phyloP scores from a whole-genome alignment of 1,140 invertebrate genomes.

The Bombus cullumanus region DNA sequence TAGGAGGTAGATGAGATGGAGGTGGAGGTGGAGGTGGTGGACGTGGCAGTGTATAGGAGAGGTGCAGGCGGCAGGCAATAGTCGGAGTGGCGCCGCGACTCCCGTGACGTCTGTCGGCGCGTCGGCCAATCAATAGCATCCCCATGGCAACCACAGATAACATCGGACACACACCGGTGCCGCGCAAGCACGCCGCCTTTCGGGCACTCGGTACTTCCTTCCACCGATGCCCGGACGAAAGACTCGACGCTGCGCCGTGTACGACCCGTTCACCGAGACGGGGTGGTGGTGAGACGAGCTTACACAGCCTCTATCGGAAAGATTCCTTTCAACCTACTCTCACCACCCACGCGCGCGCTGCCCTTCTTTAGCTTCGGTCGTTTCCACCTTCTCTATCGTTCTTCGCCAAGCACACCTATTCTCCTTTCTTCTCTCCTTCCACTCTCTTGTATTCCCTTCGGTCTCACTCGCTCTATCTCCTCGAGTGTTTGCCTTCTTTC shows the following conservation, averaged over 20 bases:
- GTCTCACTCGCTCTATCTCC: background rate
- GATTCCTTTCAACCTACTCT: constrained; percentile 44
- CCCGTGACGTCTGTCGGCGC: constrained; percentile 83
- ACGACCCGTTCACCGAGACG: constrained; percentile 5
- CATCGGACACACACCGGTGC: constrained; percentile 80
- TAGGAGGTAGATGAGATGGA: constrained; percentile 10
- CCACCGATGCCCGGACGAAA: constrained; percentile 56
- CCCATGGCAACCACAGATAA: constrained; percentile 84
- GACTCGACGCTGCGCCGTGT: constrained; percentile 24
- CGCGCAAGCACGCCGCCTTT: constrained; percentile 68
- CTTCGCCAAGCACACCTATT: constrained; percentile 1
- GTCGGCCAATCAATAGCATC: constrained; percentile 83
- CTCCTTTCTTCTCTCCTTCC: background rate
- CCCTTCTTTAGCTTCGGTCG: constrained; percentile 19
- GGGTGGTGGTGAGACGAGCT: background rate
- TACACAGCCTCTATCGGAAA: constrained; percentile 43
- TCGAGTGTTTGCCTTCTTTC: background rate
- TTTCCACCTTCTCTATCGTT: constrained; percentile 27
- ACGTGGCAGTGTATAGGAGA: constrained; percentile 36
- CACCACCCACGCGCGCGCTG: background rate
- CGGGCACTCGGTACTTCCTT: constrained; percentile 64
- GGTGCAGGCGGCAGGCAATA: constrained; percentile 74
- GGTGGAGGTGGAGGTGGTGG: constrained; percentile 47
- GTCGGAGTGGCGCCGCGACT: constrained; percentile 82
- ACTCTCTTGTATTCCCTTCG: too few relatives aligned